A percentile compares a stretch with the other conserved stretches of the same genome.
Evolutionary conservation across 2,888 invertebrate genomes (phyloP).

Genomic region (Melanargia galathea): DNA sequence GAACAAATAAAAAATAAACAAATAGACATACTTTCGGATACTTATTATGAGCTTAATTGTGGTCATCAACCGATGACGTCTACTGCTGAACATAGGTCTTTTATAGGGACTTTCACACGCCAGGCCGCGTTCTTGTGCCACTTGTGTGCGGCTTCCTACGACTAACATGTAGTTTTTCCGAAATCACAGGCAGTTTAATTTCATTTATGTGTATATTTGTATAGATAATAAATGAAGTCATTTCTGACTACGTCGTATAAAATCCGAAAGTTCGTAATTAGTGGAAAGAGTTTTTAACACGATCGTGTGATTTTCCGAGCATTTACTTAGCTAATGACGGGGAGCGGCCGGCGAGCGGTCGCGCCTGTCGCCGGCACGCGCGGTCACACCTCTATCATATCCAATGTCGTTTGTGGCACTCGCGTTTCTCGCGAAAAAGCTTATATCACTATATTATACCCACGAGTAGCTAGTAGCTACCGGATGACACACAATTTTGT

Average conservation of each 20-base stretch:
- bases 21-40: too few relatives aligned
- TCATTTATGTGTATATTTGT: background rate
- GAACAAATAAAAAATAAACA: too few relatives aligned
- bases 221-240: background rate
- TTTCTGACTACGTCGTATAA: background rate
- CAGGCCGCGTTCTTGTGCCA: too few relatives aligned
- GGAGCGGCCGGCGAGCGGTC: conserved; percentile 24
- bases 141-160: too few relatives aligned
- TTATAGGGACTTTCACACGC: too few relatives aligned
- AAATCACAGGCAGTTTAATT: too few relatives aligned
- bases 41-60: too few relatives aligned
- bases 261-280: conserved; percentile 16
- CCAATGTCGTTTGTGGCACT: conserved; percentile 14
- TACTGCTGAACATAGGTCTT: too few relatives aligned
- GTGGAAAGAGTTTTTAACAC: conserved; percentile 17
- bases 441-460: background rate
- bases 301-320: conserved; percentile 33
- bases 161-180: too few relatives aligned
- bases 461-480: background rate
- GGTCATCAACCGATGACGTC: too few relatives aligned
- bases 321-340: conserved; percentile 29
- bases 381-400: conserved; percentile 21
- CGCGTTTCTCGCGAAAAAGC: conserved; percentile 6
- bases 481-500: background rate
- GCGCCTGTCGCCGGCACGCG: conserved; percentile 16